Conservation (phyloP, 1,140 invertebrate genomes). For the Pachypeltis micranthus region DNA sequence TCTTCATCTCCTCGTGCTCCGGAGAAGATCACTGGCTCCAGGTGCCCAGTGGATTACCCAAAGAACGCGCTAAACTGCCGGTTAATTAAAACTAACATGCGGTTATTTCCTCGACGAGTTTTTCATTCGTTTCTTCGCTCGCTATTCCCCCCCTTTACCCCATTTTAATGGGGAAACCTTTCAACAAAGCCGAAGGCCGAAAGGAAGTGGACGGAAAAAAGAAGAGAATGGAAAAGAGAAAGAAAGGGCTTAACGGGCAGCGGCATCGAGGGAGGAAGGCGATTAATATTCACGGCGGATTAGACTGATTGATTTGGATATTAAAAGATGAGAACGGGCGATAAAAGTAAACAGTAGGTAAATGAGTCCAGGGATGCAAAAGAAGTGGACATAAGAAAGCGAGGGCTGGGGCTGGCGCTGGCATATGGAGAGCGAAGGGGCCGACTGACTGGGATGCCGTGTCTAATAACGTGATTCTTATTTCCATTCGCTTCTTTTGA, state of each 20-base stretch:
- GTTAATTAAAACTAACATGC: no score
- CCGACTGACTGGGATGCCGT: neutral
- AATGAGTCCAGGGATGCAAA: neutral
- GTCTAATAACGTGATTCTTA: neutral
- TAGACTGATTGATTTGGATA: slow-evolving; percentile 4
- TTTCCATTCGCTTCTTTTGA: no score
- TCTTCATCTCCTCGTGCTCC: no score
- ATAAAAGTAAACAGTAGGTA: slow-evolving; percentile 8
- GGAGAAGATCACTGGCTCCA: no score
- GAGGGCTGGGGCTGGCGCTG: neutral
- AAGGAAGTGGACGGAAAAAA: neutral
- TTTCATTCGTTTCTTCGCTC: no score
- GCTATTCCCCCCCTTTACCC: no score
- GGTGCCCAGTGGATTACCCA: no score
- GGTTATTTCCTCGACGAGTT: no score
- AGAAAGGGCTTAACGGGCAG: neutral
- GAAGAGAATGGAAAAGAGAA: neutral
- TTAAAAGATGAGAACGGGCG: slow-evolving; percentile 1
- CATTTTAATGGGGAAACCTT: no score
- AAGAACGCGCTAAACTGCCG: no score
- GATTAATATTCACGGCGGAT: slow-evolving; percentile 8
- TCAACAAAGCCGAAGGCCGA: no score
- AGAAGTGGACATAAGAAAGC: slow-evolving; percentile 8
- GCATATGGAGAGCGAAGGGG: neutral
- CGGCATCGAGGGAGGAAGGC: neutral